Evolutionary conservation across 2,888 invertebrate genomes (phyloP).

Genomic region (Eristalis pertinax): DNA sequence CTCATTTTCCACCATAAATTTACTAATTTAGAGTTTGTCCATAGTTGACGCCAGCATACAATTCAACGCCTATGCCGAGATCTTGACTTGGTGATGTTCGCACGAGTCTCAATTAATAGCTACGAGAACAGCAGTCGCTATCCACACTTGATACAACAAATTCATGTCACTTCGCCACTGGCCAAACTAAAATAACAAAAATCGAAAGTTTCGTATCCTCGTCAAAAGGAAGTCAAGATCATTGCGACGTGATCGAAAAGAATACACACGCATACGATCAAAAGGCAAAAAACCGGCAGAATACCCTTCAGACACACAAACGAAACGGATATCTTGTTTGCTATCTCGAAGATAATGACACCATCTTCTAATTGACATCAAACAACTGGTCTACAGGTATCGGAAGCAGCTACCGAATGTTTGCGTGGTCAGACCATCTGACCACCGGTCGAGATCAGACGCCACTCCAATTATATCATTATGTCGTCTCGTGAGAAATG

Average conservation of each 20-base stretch:
- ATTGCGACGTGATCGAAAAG: slow-evolving; percentile 29
- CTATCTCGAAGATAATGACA: slow-evolving; percentile 54
- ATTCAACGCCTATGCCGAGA: no score
- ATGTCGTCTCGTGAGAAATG: slow-evolving; percentile 61
- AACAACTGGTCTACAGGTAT: slow-evolving; percentile 64
- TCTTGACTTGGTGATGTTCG: no score
- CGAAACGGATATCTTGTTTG: slow-evolving; percentile 8
- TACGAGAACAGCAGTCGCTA: not conserved
- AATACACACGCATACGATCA: slow-evolving; percentile 11
- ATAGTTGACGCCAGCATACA: no score
- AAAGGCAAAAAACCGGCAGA: not conserved
- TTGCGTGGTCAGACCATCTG: slow-evolving; percentile 8
- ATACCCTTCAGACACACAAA: slow-evolving; percentile 30
- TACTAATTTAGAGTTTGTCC: no score
- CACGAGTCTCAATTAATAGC: no score
- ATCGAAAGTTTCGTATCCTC: not conserved
- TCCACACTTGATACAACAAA: no score
- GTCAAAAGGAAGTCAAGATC: slow-evolving; percentile 18
- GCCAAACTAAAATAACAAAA: not conserved
- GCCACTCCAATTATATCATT: slow-evolving; percentile 66
- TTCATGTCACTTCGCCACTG: not conserved
- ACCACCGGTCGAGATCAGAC: slow-evolving; percentile 67
- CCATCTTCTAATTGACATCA: slow-evolving; percentile 54
- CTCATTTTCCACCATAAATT: no score
- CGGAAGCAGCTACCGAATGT: slow-evolving; percentile 66